Base-by-base conservation (phyloP, 92 coral and sea anemone species). In the Zoanthus sansibaricus region DNA sequence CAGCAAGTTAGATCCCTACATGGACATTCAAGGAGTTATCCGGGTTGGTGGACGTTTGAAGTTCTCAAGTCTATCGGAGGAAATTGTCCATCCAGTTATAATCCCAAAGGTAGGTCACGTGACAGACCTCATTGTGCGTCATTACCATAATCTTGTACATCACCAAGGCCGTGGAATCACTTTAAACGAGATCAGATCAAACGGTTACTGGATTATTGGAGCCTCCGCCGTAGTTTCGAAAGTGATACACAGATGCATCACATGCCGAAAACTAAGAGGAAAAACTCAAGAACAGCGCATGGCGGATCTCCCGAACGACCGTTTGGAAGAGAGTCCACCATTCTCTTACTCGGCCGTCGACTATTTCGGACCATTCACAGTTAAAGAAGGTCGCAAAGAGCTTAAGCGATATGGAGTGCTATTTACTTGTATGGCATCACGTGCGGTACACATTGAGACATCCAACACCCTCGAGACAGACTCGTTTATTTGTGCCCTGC, bases 181-280 rank as follows among this genome's bases (percentile, higher is more conserved):
- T 17, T 51, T 45, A 21, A 75, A 47, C 61, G 79, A 75, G 59
- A 45, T 75, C 15, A 75, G 79, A 75, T n/a, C 44, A 17, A 75
- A 75, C 15, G 79, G 79, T 17, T 75, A 46, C 61, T 75, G 79
- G 79, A 18, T 47, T 46, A 47, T 75, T 20, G 79, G 42, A 75
- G 79, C 72, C 72, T 67, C 72, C 20, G 6, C 32, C 9, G 69
- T 62, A 12, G 69, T 62, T 20, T 15, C 69, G n/a, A 15, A 20
- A 13, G 7, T 18, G 69, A 62, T 62, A 7, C 25, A 62, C 25
- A 62, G n/a, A 17, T 45, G 75, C 16, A 30, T 25, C 2, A 71
- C 75, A 11, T 71, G 56, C 30, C 52, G 2, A 6, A 44, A 73
- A 25, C 6, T 72, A 15, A 15, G 56, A 42, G 56, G 56, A 42